phyloP scores from a whole-genome alignment of 2,888 invertebrate genomes.

The Drosophila nr. perissopoda region DNA sequence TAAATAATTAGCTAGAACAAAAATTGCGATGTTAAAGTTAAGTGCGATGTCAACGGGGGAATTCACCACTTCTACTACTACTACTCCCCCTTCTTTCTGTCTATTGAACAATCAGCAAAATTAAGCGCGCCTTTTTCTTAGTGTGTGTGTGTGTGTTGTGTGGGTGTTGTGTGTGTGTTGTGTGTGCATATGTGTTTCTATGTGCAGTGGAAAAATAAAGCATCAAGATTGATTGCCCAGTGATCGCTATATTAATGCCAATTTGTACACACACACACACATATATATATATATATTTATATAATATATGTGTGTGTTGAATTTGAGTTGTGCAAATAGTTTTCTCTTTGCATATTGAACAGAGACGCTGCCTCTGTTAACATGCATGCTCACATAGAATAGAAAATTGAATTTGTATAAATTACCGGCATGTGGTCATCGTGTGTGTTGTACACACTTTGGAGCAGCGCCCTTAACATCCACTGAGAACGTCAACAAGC shows the following conservation, averaged over 20 bases:
- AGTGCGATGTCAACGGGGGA: conserved; percentile 12
- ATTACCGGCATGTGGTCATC: conserved; percentile 72
- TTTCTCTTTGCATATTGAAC: conserved; percentile 7
- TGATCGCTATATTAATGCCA: conserved; percentile 27
- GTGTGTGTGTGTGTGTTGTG: conserved; percentile 11
- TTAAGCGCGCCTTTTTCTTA: conserved; percentile 10
- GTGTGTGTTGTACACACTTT: conserved; percentile 12
- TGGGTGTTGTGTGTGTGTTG: conserved; percentile 14
- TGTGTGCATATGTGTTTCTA: conserved; percentile 5
- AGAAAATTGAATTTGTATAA: conserved; percentile 50
- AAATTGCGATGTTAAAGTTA: conserved; percentile 48
- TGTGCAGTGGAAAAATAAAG: conserved; percentile 26
- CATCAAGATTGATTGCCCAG: conserved; percentile 32
- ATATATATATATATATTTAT: neutral
- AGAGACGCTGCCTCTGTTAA: conserved; percentile 20
- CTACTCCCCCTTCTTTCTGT: neutral
- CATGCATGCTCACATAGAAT: conserved; percentile 1
- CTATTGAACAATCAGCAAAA: conserved; percentile 40
- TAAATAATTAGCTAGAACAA: neutral
- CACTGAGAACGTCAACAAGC: conserved; percentile 14
- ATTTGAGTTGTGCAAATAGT: conserved; percentile 10
- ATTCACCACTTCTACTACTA: conserved; percentile 16
- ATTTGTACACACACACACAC: neutral
- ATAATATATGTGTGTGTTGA: conserved; percentile 8
- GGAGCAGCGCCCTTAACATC: conserved; percentile 28